Evolutionary conservation across 2,113 vertebrate species (phyloP).

Genomic region (Pan paniscus): DNA sequence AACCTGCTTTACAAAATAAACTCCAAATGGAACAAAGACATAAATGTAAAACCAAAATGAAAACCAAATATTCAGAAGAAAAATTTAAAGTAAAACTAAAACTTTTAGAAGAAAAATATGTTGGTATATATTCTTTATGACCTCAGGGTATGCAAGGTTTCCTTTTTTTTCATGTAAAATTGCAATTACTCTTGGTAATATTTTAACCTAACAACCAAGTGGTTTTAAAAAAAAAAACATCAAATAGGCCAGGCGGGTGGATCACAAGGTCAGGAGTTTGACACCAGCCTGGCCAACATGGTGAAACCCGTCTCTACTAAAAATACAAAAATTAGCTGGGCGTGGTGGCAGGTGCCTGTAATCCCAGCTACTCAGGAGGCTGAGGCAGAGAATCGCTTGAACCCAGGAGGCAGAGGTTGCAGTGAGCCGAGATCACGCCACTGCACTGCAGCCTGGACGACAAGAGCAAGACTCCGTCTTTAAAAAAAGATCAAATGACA

Average conservation of each 20-base stretch:
- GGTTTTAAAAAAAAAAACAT: neutral
- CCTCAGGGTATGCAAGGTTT: neutral
- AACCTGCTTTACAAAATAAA: constrained; percentile 33
- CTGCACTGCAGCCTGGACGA: too few species aligned
- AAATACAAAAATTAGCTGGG: too few species aligned
- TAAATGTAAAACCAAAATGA: constrained; percentile 26
- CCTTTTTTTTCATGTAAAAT: neutral
- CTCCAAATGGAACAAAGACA: neutral
- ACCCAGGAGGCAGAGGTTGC: too few species aligned
- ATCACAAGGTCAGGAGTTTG: too few species aligned
- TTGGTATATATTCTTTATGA: neutral
- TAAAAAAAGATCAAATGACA: constrained; percentile 21
- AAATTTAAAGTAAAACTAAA: neutral
- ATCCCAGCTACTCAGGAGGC: too few species aligned
- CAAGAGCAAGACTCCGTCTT: too few species aligned
- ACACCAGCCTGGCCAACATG: too few species aligned
- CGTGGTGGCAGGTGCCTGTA: too few species aligned
- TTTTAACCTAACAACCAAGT: constrained; percentile 37
- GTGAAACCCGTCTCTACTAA: too few species aligned
- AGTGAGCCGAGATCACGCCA: too few species aligned
- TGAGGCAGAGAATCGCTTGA: too few species aligned
- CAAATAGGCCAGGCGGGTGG: too few species aligned
- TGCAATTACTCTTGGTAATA: constrained; percentile 25
- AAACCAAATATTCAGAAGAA: neutral
- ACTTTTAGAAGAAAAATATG: neutral